Base-by-base conservation (phyloP, 2,888 invertebrate genomes). In the Opisthograptis luteolata region DNA sequence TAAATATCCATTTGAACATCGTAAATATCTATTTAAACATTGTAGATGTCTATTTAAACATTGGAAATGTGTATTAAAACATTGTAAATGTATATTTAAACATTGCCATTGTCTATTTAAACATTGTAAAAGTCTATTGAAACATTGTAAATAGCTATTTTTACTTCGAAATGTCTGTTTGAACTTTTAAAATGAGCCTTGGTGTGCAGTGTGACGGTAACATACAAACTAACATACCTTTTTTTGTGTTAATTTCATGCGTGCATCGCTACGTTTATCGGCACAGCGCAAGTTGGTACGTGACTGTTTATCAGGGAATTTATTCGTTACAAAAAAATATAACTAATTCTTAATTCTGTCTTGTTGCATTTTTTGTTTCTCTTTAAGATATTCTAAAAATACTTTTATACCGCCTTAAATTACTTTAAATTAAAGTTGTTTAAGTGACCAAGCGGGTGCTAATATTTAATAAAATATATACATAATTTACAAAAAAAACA, bases 271-370 rank as follows among this genome's bases (percentile, higher is more conserved):
- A 61, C 62, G 35, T 39, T 48, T 55, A 66, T 70, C 73, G 76
- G 71, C 82, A 83, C 89, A 89, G 89, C 89, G 73, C 89, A 90
- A 90, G 89, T 90, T 75, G 89, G 89, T 90, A 90, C 79, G 89
- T 89, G 64, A 14, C 1, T 44, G 47, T 46, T 60, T 56, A 59
- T 60, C 25, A 36, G 55, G 59, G 58, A 54, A 56, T 55, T 41
- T 71, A 55, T 64, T 28, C 63, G 55, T 64, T 46, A 40, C 9
- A 47, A 52, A 55, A 52, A 45, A 45, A 39, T n/a, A 14, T 32
- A 41, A 42, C 46, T 39, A 25, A 22, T 22, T 28, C 9, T 46
- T 35, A 44, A 62, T 66, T 67, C 60, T 74, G 70, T 74, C 70
- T 69, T 66, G 56, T 73, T 66, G 55, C 49, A 46, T 44, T 30